These are phyloP conservation scores for Actinia tenebrosa DNA, from an alignment of 64 coral and sea anemone genomes.

Conservation along the genomic window DNA sequence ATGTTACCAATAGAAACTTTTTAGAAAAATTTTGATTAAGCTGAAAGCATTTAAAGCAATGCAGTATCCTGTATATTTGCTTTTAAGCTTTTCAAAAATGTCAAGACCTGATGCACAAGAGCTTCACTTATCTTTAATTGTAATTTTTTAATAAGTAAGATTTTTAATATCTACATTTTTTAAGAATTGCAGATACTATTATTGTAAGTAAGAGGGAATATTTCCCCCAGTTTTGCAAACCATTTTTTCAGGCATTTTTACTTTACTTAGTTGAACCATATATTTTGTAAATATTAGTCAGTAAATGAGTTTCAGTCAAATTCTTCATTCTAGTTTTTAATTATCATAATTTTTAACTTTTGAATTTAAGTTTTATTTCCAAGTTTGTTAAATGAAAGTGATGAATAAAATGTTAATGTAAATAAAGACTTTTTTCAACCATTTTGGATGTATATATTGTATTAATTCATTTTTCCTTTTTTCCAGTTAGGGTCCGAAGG, in stretches of 20 bases:
- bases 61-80: too few relatives aligned
- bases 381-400: background rate
- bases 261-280: too few relatives aligned
- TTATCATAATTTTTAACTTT: background rate
- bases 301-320: too few relatives aligned
- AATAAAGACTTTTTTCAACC: background rate
- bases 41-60: too few relatives aligned
- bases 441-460: background rate
- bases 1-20: too few relatives aligned
- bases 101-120: background rate
- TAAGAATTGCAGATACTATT: too few relatives aligned
- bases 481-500: background rate
- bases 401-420: background rate
- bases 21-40: too few relatives aligned
- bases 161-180: too few relatives aligned
- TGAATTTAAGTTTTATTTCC: background rate
- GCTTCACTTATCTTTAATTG: background rate
- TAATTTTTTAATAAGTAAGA: background rate
- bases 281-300: too few relatives aligned
- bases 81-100: background rate
- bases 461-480: background rate
- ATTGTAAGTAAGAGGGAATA: too few relatives aligned
- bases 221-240: too few relatives aligned
- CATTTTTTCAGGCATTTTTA: too few relatives aligned
- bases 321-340: background rate